Evolutionary conservation across 2,113 vertebrate species (phyloP).

Genomic region (Poecilia latipinna): DNA sequence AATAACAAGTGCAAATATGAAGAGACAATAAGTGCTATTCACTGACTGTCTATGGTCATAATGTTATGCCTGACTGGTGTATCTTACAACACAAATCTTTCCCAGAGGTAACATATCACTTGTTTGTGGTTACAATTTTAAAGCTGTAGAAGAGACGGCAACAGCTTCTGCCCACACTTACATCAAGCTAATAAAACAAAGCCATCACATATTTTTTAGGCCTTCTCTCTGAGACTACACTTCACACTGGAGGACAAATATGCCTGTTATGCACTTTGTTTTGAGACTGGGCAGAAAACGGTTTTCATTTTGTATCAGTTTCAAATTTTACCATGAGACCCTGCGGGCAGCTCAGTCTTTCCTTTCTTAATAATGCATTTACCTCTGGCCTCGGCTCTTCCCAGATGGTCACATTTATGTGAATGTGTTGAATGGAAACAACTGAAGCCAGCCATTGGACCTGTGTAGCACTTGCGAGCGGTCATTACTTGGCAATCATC

Average conservation of each 20-base stretch:
- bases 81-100: neutral
- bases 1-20: neutral
- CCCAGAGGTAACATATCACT: neutral
- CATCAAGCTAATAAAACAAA: neutral
- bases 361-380: conserved; percentile 38
- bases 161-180: too few relatives aligned
- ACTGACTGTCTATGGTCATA: neutral
- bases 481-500: conserved; percentile 76
- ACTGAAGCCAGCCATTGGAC: conserved; percentile 30
- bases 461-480: conserved; percentile 31
- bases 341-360: conserved; percentile 14
- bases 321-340: neutral
- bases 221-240: neutral
- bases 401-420: conserved; percentile 63
- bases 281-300: neutral
- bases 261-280: neutral
- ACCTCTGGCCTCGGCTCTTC: conserved; percentile 50
- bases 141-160: neutral
- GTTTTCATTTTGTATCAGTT: neutral
- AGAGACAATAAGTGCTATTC: neutral
- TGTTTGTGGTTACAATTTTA: neutral
- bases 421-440: conserved; percentile 51
- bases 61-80: neutral
- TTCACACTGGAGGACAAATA: neutral
- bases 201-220: neutral